Evolutionary conservation across 2,113 vertebrate species (phyloP).

Genomic region (Brevimyrus niger): DNA sequence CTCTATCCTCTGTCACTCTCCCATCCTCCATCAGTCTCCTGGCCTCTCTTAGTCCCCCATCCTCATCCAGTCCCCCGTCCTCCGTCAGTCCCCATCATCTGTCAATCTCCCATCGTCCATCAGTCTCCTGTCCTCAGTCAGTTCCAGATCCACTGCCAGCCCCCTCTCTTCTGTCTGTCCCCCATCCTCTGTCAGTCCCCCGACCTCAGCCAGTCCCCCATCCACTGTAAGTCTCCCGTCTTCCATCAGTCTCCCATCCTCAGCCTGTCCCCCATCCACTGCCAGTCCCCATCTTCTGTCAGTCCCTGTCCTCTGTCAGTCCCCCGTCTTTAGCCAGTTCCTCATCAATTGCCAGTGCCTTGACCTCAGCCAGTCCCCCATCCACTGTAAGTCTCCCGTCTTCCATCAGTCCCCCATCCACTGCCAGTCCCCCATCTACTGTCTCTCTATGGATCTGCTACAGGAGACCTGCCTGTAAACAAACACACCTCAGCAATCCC

Average conservation of each 20-base stretch:
- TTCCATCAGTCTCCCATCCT: accelerated
- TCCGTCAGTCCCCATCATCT: neutral
- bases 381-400: neutral
- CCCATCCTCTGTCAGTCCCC: no score
- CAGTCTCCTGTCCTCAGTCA: neutral
- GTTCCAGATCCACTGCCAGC: no score
- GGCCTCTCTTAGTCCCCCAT: neutral
- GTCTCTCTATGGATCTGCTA: neutral
- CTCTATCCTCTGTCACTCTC: neutral
- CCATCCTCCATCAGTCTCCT: neutral
- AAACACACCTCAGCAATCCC: neutral
- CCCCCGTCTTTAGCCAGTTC: no score
- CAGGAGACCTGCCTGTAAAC: neutral
- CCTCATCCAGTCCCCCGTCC: neutral
- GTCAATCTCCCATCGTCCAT: neutral
- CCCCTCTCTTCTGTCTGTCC: no score
- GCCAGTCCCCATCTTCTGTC: no score
- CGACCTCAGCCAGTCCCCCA: no score
- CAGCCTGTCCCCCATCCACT: no score
- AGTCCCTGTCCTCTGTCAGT: neutral
- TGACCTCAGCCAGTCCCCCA: neutral
- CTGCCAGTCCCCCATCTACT: neutral
- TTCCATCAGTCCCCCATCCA: neutral
- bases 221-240: neutral
- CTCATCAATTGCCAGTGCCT: neutral